Evolutionary conservation across 2,113 vertebrate species (phyloP).

Genomic region (Cyrtonyx montezumae): DNA sequence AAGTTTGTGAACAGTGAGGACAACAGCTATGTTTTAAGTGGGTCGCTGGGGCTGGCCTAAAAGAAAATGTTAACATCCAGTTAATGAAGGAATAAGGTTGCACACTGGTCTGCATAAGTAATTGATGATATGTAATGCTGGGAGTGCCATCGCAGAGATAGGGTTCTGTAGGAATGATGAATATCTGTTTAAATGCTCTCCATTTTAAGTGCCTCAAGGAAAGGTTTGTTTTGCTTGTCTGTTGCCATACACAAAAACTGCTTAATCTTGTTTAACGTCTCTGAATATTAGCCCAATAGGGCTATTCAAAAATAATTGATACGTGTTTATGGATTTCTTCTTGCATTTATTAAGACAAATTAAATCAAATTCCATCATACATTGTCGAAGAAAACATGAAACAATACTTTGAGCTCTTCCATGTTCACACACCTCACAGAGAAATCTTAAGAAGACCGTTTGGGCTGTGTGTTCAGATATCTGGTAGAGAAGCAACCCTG

Average conservation of each 20-base stretch:
- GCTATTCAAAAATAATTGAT: neutral
- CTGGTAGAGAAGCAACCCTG: neutral
- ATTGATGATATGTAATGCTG: neutral
- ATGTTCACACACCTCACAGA: neutral
- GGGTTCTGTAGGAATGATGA: neutral
- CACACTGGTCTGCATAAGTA: neutral
- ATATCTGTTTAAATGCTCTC: neutral
- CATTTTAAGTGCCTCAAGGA: neutral
- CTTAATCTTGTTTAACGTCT: neutral
- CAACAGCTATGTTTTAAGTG: neutral
- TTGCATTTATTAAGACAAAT: neutral
- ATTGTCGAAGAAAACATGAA: neutral
- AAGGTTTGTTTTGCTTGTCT: neutral
- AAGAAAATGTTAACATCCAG: neutral
- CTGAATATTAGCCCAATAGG: neutral
- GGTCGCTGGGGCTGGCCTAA: neutral
- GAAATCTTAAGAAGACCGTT: neutral
- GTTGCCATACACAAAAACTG: neutral
- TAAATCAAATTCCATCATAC: neutral
- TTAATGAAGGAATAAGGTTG: neutral
- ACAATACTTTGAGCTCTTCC: neutral
- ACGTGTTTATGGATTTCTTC: neutral
- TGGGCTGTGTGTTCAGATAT: neutral
- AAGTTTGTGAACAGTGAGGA: neutral
- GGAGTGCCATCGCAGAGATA: neutral